phyloP scores from a whole-genome alignment of 2,113 vertebrate species.

The Ancistrus triradiatus region DNA sequence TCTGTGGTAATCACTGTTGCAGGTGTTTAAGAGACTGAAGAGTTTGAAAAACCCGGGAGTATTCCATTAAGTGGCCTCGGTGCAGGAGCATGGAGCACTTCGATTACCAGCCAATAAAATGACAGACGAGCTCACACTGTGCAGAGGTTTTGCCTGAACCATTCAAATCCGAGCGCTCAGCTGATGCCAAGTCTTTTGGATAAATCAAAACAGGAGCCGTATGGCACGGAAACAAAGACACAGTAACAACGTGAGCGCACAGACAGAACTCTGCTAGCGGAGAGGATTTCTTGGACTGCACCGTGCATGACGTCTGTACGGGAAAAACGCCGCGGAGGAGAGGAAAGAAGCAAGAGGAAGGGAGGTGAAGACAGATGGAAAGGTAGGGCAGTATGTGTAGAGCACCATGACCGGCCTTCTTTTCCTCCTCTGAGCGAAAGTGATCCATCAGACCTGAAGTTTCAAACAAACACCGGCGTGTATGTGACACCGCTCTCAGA shows the following conservation, averaged over 20 bases:
- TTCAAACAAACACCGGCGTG: slow-evolving; percentile 53
- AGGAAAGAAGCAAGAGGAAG: slow-evolving; percentile 25
- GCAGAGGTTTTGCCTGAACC: slow-evolving; percentile 22
- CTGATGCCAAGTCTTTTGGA: slow-evolving; percentile 34
- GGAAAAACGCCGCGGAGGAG: not conserved
- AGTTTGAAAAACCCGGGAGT: not conserved
- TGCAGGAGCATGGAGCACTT: no score
- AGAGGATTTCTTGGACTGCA: slow-evolving; percentile 20
- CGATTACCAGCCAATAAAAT: not conserved
- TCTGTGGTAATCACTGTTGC: not conserved
- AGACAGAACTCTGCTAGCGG: not conserved
- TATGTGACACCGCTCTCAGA: slow-evolving; percentile 37
- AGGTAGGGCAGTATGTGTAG: not conserved
- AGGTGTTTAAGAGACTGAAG: not conserved
- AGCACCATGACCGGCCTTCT: slow-evolving; percentile 16
- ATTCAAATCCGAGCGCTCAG: slow-evolving; percentile 38
- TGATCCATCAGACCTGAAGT: slow-evolving; percentile 45
- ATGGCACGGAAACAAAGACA: slow-evolving; percentile 21
- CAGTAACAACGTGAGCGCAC: slow-evolving; percentile 17
- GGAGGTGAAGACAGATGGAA: slow-evolving; percentile 37
- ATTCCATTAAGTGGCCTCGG: not conserved
- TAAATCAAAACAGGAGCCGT: slow-evolving; percentile 19
- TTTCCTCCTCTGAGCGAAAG: slow-evolving; percentile 29
- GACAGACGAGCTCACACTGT: slow-evolving; percentile 26
- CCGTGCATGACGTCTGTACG: not conserved